Base-by-base conservation (phyloP, 2,888 invertebrate genomes). In the Acanthacorydalis orientalis region DNA sequence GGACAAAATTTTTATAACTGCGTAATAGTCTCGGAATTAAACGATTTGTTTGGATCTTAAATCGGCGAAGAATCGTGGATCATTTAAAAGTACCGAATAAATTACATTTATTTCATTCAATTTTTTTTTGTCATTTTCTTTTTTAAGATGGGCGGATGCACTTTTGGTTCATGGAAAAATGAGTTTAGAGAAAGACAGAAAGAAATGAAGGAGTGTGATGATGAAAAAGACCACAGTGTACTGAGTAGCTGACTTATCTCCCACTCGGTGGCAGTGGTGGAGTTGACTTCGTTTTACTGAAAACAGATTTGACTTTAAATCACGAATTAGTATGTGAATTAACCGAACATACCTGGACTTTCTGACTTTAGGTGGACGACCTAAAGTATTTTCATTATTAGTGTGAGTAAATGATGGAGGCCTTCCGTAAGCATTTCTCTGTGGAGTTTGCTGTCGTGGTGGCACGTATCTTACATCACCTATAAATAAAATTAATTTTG, bases 221-320 rank as follows among this genome's bases (percentile, higher is more conserved):
- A 14, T n/a, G 11, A 35, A 12, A 35, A 12, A 35, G 35, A 35
- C n/a, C n/a, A 12, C n/a, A n/a, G 35, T 35, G 35, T 35, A 35
- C n/a, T 4, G 12, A 14, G 37, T n/a, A 14, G 37, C 12, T 14
- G 37, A 32, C 35, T 48, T 54, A 55, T 50, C 57, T 59, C 50
- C 61, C 61, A 51, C 56, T 60, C 32, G 62, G 60, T 50, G 62
- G 63, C 50, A 62, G 53, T 52, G 59, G 57, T 48, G 59, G 53
- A 43, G 43, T 35, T 50, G 56, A 51, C 55, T 59, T 63, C 52
- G 57, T 58, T 52, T 55, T 55, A 55, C 60, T 62, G 50, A 31
- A 58, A 58, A 51, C 41, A 52, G 50, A 47, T 6, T 44, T 31
- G 2, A 33, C 33, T 33, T 32, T 12, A 12, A 9, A 12, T 10